Evolutionary conservation across 2,113 vertebrate species (phyloP), one percentile per base, ranked within the genome.

Genomic region (Pterocles burchelli): DNA sequence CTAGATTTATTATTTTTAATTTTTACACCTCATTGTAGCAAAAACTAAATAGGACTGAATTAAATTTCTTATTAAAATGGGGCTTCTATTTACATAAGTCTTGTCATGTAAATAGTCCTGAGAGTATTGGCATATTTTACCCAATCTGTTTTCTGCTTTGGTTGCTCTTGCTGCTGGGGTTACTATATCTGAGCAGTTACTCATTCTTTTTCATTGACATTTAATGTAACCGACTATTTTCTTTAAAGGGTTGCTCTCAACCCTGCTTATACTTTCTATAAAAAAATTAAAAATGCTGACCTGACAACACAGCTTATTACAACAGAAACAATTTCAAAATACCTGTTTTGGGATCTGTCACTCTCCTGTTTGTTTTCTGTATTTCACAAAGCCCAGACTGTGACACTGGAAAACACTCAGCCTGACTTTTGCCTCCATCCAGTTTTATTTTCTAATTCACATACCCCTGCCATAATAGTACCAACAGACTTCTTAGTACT

Each of bases 111-210:
- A 94, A 78, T 34, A 86, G 85, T 49, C n/a, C 65, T 87, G 29
- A 85, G 81, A 83, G 72, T 83, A 51, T 87, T 46, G 80, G 36
- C 84, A 89, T 75, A 36, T 48, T 38, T 51, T 93, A 63, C 62
- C 62, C 66, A 87, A 28, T 80, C 73, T 85, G n/a, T 58, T 87
- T 75, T 70, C 85, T 91, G 59, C 54, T 84, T 61, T 91, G 48
- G 45, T 85, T 93, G 90, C 49, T 94, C 72, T 95, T 95, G 92
- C 83, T 94, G 70, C 89, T 90, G 86, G 84, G 34, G 45, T 86
- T 94, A 38, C 86, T 94, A 3, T 51, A 75, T 66, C 57, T 84
- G 75, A 96, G 63, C 58, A 87, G 46, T 94, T 90, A 79, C 43
- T 87, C 54, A 55, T 81, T 90, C 77, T 55, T 73, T 89, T 75